Conservation (phyloP, 2,888 invertebrate species). For the Chrysodeixis includens region DNA sequence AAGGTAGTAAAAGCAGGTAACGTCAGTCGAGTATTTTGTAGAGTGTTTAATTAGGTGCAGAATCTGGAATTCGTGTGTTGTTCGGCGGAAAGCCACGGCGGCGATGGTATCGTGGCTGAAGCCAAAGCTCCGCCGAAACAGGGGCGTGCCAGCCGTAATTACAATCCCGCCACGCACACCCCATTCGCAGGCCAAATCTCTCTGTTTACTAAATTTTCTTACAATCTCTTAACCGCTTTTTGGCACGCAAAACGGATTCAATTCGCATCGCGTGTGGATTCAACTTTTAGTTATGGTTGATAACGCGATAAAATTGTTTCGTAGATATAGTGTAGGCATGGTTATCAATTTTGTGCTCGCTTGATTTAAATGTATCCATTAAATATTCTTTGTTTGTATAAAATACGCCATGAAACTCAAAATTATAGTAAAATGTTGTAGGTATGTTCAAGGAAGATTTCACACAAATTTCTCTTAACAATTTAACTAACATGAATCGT, state of each 20-base stretch:
- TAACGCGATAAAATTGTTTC: conserved; percentile 68
- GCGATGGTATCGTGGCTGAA: conserved; percentile 75
- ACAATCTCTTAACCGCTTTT: conserved; percentile 79
- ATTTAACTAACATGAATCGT: conserved; percentile 21
- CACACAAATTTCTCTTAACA: conserved; percentile 41
- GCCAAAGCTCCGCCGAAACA: conserved; percentile 77
- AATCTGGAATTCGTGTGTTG: conserved; percentile 72
- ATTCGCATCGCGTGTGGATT: conserved; percentile 82
- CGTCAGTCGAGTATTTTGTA: conserved; percentile 63
- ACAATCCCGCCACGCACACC: conserved; percentile 77
- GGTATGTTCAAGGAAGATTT: conserved; percentile 34
- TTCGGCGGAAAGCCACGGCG: conserved; percentile 68
- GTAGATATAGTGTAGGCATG: conserved; percentile 62
- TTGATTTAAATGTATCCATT: conserved; percentile 64
- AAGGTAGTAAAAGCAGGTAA: conserved; percentile 59
- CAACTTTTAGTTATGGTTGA: conserved; percentile 76
- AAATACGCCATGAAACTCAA: conserved; percentile 52
- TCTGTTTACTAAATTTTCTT: conserved; percentile 81
- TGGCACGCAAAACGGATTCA: conserved; percentile 81
- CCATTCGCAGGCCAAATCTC: conserved; percentile 72
- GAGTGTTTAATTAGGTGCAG: conserved; percentile 81
- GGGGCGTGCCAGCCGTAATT: conserved; percentile 80
- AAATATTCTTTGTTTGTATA: conserved; percentile 53
- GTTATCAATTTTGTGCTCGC: conserved; percentile 68
- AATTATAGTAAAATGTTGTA: conserved; percentile 39